These are phyloP conservation scores for Vultur gryphus DNA, from an alignment of 2,797 vertebrate genomes.

Conservation along the genomic window DNA sequence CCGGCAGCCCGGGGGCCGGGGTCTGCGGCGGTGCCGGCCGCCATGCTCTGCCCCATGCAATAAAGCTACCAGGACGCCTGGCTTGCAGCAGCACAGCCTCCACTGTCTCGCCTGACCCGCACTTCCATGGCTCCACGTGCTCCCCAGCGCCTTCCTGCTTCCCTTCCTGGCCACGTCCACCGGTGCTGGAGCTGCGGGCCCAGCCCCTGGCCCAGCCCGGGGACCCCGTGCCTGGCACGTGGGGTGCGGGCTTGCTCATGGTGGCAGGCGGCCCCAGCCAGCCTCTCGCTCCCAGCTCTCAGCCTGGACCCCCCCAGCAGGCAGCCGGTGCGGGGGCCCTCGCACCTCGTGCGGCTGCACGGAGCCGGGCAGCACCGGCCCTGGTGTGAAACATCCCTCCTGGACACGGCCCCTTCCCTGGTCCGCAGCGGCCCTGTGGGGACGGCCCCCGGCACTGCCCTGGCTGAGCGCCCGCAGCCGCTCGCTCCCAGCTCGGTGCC, in stretches of 20 bases:
- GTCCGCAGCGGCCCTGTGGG: neutral
- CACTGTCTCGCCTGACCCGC: neutral
- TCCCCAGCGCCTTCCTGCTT: neutral
- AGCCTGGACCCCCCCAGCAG: neutral
- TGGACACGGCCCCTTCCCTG: neutral
- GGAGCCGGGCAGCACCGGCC: accelerated
- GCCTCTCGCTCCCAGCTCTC: neutral
- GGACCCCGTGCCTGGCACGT: accelerated
- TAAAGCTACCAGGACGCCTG: neutral
- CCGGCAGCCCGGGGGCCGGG: accelerated
- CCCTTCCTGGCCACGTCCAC: neutral
- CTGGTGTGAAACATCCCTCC: neutral
- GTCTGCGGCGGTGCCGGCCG: accelerated
- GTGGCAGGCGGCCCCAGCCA: neutral
- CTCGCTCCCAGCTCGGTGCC: neutral
- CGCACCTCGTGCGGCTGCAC: neutral
- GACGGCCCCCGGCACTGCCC: neutral
- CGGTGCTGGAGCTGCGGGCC: neutral
- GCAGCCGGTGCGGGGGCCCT: neutral
- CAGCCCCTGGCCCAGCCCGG: neutral
- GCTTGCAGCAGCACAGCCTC: neutral
- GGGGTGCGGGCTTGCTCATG: neutral
- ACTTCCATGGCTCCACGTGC: accelerated
- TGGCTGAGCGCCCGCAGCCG: accelerated
- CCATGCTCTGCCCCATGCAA: neutral